Evolutionary conservation across 2,888 invertebrate species (phyloP), one percentile per base, ranked within the genome.

Genomic region (Brachyptera risi): DNA sequence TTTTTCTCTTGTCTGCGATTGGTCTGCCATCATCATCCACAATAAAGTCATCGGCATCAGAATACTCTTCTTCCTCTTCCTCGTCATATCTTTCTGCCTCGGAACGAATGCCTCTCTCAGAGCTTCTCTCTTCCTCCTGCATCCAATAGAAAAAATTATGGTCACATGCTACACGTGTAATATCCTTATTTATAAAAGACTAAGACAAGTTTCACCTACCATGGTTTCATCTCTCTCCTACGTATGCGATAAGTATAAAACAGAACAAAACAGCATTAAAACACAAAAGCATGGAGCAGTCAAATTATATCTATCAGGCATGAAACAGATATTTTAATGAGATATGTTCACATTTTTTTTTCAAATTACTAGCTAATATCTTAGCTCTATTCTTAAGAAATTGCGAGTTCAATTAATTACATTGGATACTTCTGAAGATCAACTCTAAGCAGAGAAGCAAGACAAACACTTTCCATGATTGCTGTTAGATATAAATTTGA

Each of bases 11-110:
- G 66, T 89, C 90, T 5, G 88, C 84, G 62, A 95, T 88, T 0
- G 95, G 94, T 67, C 89, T 81, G 1, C 92, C 96, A 70, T 97
- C 93, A 71, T 96, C 96, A 71, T 96, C 96, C 0, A 98, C 98
- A 72, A 99, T 98, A 73, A 99, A 99, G 74, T 96, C 96, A 78
- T 96, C 96, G 2, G 91, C 90, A 73, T 93, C 92, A 0, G 91
- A 91, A 68, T 87, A 85, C 64, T 91, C 89, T 63, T 87, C 84
- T 68, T 91, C 91, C 38, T 85, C 85, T 67, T 85, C 87, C 37
- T 87, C 89, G 65, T 87, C 89, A 71, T 84, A 88, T 31, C 84
- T 82, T 57, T 84, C 87, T 1, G 82, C 81, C 56, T 86, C 83
- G 0, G 80, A 79, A 15, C 74, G 73, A 1, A 83, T 83, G 7